Evolutionary conservation across 2,113 vertebrate species (phyloP).

Genomic region (Patagioenas fasciata): DNA sequence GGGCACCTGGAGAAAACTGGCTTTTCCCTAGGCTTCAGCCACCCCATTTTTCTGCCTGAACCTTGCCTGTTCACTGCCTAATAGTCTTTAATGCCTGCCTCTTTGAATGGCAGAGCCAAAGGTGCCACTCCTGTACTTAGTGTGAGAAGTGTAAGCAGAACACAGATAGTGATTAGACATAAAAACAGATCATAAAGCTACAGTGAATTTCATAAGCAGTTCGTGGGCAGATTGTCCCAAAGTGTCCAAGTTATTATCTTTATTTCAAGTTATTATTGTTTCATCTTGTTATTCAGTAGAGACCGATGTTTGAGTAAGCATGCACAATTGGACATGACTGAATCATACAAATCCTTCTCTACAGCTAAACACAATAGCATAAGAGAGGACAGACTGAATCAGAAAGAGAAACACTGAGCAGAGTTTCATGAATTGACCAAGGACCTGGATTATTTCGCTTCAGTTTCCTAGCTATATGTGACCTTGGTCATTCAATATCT

Average conservation of each 20-base stretch:
- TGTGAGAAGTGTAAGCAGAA: not conserved
- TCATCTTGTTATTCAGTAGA: not conserved
- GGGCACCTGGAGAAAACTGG: not conserved
- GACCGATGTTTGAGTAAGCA: not conserved
- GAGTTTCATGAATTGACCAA: not conserved
- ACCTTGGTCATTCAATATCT: not conserved
- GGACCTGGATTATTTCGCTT: not conserved
- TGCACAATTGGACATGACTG: not conserved
- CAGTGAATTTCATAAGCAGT: not conserved
- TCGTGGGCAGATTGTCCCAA: not conserved
- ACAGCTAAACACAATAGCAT: accelerated
- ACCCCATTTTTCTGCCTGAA: not conserved
- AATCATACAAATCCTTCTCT: not conserved
- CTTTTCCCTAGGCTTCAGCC: not conserved
- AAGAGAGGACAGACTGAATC: not conserved
- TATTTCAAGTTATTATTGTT: not conserved
- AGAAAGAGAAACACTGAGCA: not conserved
- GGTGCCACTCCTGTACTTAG: not conserved
- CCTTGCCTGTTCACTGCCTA: not conserved
- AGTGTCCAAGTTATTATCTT: not conserved
- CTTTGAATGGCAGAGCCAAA: not conserved
- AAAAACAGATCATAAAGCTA: not conserved
- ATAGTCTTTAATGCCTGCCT: not conserved
- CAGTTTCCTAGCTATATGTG: not conserved
- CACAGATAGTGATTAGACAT: not conserved